A percentile compares a stretch with the other conserved stretches of the same genome.
phyloP scores from a whole-genome alignment of 1,140 invertebrate species.

The Paralvinella palmiformis region DNA sequence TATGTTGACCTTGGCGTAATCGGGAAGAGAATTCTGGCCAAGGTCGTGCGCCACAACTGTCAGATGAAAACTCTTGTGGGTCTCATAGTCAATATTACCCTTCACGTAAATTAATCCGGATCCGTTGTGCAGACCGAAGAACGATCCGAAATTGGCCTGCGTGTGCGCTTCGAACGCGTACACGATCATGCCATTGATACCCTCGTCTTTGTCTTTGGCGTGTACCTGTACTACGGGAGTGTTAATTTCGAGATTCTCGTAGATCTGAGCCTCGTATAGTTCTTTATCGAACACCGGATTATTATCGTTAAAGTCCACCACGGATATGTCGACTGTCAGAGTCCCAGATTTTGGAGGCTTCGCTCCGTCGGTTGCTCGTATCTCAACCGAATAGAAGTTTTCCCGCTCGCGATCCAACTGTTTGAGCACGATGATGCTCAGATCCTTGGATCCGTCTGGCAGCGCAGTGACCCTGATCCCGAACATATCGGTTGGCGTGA shows the following conservation, averaged over 20 bases:
- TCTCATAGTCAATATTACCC: constrained; percentile 70
- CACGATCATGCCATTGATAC: constrained; percentile 5
- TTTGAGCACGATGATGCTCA: constrained; percentile 5
- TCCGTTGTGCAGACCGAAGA: constrained; percentile 14
- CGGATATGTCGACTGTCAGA: constrained; percentile 5
- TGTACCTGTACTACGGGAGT: constrained; percentile 7
- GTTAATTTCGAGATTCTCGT: constrained; percentile 11
- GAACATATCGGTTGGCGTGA: constrained; percentile 9
- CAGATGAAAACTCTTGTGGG: constrained; percentile 39
- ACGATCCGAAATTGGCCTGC: not conserved
- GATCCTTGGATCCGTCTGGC: constrained; percentile 4
- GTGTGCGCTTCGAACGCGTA: constrained; percentile 14
- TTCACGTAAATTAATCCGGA: constrained; percentile 33
- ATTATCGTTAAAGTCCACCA: constrained; percentile 22
- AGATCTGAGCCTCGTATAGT: constrained; percentile 5
- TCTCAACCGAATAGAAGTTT: constrained; percentile 9
- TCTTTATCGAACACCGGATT: constrained; percentile 16
- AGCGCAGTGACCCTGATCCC: constrained; percentile 6
- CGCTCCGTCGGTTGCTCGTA: constrained; percentile 17
- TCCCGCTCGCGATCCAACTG: constrained; percentile 15
- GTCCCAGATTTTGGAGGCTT: constrained; percentile 12
- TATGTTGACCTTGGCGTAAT: constrained; percentile 56
- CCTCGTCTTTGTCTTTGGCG: constrained; percentile 12
- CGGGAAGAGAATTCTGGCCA: constrained; percentile 61
- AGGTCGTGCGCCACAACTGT: constrained; percentile 17